Percentiles rank a stretch among this genome's conserved stretches.
phyloP scores from a whole-genome alignment of 2,797 vertebrate genomes.

The Hoplostethus mediterraneus region DNA sequence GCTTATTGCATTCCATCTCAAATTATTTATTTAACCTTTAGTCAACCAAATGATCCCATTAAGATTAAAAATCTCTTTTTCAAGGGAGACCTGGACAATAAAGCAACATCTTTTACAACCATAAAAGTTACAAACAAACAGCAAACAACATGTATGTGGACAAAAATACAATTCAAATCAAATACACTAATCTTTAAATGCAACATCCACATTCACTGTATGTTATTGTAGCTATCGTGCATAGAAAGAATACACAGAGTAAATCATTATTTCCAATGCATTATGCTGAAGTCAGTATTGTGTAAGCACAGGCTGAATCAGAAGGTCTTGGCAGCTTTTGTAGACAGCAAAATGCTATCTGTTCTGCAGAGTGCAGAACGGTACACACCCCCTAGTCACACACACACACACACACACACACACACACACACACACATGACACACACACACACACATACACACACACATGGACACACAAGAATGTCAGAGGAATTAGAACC shows the following conservation, averaged over 20 bases:
- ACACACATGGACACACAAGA: conserved; percentile 44
- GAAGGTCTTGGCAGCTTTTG: conserved; percentile 4
- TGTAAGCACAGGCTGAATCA: conserved; percentile 20
- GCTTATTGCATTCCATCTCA: not conserved
- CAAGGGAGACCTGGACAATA: not conserved
- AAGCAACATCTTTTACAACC: not conserved
- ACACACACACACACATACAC: conserved; percentile 25
- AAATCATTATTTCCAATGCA: not conserved
- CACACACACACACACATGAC: conserved; percentile 28
- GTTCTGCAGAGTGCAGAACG: conserved; percentile 45
- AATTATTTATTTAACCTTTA: not conserved
- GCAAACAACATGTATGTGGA: not conserved
- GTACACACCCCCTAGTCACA: conserved; percentile 45
- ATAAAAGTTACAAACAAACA: not conserved
- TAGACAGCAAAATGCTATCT: conserved; percentile 35
- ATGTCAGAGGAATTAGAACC: conserved; percentile 70
- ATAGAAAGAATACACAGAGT: not conserved
- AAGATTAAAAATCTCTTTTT: not conserved
- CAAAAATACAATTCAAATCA: not conserved
- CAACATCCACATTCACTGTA: not conserved
- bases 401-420: conserved; percentile 27
- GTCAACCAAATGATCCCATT: not conserved
- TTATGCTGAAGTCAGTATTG: conserved; percentile 2
- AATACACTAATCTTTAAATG: not conserved
- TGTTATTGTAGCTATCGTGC: not conserved